Percentiles rank a stretch among this genome's conserved stretches.
Conservation (phyloP, 2,113 vertebrate species). For the Oryctolagus cuniculus region mOryCun1.1 NC_091442.1:19616001-19616500, state of each 20-base stretch:
- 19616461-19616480: slow-evolving; percentile 22
- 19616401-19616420: not conserved
- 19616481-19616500: slow-evolving; percentile 80
- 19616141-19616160: not conserved
- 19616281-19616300: not conserved
- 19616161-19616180: not conserved
- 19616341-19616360: not conserved
- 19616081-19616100: not conserved
- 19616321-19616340: not conserved
- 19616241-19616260: not conserved
- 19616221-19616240: not conserved
- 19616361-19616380: not conserved
- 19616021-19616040: not conserved
- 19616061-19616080: not conserved
- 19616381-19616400: not conserved
- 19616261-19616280: not conserved
- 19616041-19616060: not conserved
- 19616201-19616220: not conserved
- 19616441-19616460: not conserved
- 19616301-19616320: not conserved
- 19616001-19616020: slow-evolving; percentile 32
- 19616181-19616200: not conserved
- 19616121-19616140: not conserved
- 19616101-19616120: not conserved
- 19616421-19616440: not conserved